Conservation (phyloP, 2,113 vertebrate species). For the Dasyornis broadbenti region DNA sequence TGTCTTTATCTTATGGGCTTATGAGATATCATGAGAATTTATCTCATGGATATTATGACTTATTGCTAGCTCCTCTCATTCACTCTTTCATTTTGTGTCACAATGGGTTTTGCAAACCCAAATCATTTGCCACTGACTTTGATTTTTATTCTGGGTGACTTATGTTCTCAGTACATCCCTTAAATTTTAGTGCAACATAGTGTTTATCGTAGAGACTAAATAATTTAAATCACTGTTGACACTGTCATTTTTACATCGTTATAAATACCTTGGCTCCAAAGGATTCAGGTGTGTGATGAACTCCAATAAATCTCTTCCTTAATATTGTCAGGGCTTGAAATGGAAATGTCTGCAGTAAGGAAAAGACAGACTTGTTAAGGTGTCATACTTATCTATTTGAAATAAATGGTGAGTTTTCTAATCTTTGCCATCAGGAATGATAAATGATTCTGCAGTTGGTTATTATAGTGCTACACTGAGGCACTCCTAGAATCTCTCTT, state of each 20-base stretch:
- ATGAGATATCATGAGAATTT: neutral
- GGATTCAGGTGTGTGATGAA: neutral
- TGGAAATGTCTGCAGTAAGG: slow-evolving; percentile 30
- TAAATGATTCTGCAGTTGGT: neutral
- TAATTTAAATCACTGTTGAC: slow-evolving; percentile 39
- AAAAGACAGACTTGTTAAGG: slow-evolving; percentile 37
- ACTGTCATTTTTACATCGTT: slow-evolving; percentile 1
- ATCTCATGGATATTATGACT: neutral
- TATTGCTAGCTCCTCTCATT: neutral
- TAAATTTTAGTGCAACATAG: slow-evolving; percentile 3
- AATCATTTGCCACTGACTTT: neutral
- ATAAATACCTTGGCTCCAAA: slow-evolving; percentile 21
- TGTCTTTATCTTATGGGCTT: neutral
- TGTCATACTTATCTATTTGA: slow-evolving; percentile 20
- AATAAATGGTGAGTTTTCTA: slow-evolving; percentile 44
- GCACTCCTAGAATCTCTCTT: neutral
- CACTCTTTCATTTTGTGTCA: neutral
- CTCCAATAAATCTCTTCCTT: slow-evolving; percentile 38
- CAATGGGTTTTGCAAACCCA: neutral
- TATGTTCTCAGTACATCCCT: neutral
- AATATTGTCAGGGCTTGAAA: slow-evolving; percentile 32
- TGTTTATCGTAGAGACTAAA: slow-evolving; percentile 18
- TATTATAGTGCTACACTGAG: neutral
- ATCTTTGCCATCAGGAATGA: slow-evolving; percentile 39
- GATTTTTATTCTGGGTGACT: neutral